These are phyloP conservation scores for Sebastes minor DNA, from an alignment of 2,797 vertebrate species.

Conservation along the genomic window DNA sequence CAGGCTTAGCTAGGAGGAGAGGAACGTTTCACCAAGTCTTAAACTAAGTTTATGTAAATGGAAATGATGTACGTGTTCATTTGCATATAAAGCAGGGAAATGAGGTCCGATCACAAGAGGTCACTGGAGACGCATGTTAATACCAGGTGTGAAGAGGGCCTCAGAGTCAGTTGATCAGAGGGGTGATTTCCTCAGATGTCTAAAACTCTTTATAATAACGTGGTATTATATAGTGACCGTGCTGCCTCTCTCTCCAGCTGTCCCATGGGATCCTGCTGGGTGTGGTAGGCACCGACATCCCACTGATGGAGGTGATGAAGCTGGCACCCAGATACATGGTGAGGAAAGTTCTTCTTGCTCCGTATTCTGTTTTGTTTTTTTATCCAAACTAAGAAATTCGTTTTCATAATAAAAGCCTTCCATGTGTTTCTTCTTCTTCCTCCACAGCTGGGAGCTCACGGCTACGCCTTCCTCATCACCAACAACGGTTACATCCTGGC, in stretches of 20 bases:
- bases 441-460: slow-evolving; percentile 92
- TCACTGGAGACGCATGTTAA: no score
- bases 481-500: slow-evolving; percentile 99
- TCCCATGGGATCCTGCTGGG: slow-evolving; percentile 96
- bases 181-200: not conserved
- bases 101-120: no score
- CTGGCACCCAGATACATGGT: slow-evolving; percentile 95
- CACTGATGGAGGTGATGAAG: slow-evolving; percentile 92
- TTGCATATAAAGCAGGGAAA: no score
- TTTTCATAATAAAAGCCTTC: not conserved
- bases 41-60: no score
- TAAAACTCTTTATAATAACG: not conserved
- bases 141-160: no score
- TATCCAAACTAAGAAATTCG: not conserved
- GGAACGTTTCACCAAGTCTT: no score
- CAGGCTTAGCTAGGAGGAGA: no score
- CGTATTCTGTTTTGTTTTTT: not conserved
- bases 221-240: not conserved
- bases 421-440: not conserved
- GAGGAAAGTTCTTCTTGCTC: slow-evolving; percentile 17
- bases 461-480: slow-evolving; percentile 95
- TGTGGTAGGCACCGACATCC: slow-evolving; percentile 94
- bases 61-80: no score
- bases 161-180: no score
- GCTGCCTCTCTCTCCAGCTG: slow-evolving; percentile 75